Evolutionary conservation across 2,888 invertebrate species (phyloP), one percentile per base, ranked within the genome.

Genomic region (Anthoptus insignis): DNA sequence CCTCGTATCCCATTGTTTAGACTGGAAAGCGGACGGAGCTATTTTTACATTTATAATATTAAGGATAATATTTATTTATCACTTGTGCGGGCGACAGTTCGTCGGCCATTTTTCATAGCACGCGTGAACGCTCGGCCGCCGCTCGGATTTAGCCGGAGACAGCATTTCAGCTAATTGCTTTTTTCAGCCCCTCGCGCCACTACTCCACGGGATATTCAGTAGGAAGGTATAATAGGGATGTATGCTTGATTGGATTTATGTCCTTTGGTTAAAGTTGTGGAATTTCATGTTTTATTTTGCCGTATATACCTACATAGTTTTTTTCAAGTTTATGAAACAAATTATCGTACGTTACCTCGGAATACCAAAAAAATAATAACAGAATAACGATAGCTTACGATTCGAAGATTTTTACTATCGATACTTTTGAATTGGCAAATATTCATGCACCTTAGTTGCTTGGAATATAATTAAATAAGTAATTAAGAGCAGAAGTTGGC

Each of bases 151-250:
- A 87, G 86, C 79, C 67, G 69, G 68, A 59, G 66, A 63, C 67
- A 58, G 76, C 89, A 87, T 88, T 88, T 88, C 86, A 88, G 89
- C 86, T 91, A 89, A 91, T 91, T 89, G 87, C 84, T 87, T 90
- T 89, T 91, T 90, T 89, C 86, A 81, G 56, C 14, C 53, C 52
- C 42, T 50, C 53, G 13, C 16, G 11, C 22, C 29, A 19, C 45
- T 14, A 4, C 65, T 59, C 65, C 57, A 63, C 69, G 71, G 76
- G 45, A 52, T 56, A 53, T 45, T 34, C 52, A 22, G 5, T 32
- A 27, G 9, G 53, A 45, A 42, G n/a, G n/a, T n/a, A n/a, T n/a
- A n/a, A 27, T 45, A 45, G 52, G 61, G 61, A 61, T 54, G 61
- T 53, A 61, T 34, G 61, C 53, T 16, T 54, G 61, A 61, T 61